Evolutionary conservation across 2,797 vertebrate genomes (phyloP).

Genomic region (Otus scops): DNA sequence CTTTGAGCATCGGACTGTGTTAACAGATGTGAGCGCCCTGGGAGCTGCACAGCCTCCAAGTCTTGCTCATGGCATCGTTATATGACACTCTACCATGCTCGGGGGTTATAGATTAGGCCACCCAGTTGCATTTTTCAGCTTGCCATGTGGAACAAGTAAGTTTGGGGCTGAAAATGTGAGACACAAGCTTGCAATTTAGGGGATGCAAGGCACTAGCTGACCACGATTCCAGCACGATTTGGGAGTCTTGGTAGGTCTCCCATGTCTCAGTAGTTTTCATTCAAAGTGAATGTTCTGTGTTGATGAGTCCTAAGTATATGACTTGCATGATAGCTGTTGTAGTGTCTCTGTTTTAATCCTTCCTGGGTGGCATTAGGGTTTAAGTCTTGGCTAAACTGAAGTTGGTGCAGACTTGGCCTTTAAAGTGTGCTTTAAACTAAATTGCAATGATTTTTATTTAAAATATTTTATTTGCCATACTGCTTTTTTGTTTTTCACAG

Average conservation of each 20-base stretch:
- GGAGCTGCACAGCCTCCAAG: background rate
- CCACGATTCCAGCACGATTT: background rate
- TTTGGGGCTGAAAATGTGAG: background rate
- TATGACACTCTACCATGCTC: background rate
- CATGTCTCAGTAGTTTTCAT: background rate
- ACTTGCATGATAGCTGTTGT: background rate
- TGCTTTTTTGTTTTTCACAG: background rate
- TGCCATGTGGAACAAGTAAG: background rate
- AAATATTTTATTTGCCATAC: background rate
- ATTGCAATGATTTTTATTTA: background rate
- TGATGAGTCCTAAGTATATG: background rate
- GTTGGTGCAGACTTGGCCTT: background rate
- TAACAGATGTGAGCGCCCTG: background rate
- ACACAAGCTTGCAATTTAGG: background rate
- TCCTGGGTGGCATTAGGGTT: background rate
- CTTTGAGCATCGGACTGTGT: background rate
- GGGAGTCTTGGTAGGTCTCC: background rate
- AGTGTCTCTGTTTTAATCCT: background rate
- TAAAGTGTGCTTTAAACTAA: background rate
- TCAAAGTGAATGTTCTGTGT: background rate
- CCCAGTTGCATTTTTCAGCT: background rate
- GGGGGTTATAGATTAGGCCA: background rate
- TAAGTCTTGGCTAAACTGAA: background rate
- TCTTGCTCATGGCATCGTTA: background rate
- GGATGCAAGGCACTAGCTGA: background rate